Conservation (phyloP, 2,113 vertebrate genomes). For the Apus apus region DNA sequence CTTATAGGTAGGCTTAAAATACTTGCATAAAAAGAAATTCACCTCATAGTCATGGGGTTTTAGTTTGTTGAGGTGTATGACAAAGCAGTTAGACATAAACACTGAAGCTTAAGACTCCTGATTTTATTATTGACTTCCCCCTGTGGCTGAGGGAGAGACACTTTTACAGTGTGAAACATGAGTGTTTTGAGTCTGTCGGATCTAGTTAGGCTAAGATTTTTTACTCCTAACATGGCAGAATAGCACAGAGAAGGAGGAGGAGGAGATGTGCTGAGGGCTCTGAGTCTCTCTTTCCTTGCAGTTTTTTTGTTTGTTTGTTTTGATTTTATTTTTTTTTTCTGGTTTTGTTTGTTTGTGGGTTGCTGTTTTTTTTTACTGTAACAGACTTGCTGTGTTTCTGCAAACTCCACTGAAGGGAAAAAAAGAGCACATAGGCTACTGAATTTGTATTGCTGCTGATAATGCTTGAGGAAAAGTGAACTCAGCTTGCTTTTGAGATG, state of each 20-base stretch:
- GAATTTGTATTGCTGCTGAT: background rate
- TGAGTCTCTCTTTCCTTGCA: background rate
- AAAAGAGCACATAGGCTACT: background rate
- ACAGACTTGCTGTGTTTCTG: background rate
- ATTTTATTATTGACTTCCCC: background rate
- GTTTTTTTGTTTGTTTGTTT: no score
- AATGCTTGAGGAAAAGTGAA: background rate
- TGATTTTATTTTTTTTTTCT: no score
- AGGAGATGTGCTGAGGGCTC: background rate
- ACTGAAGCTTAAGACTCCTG: background rate
- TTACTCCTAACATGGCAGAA: background rate
- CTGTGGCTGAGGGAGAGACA: background rate
- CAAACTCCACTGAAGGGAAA: background rate
- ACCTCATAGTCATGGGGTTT: background rate
- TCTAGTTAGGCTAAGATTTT: background rate
- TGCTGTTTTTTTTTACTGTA: background rate
- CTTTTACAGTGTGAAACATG: background rate
- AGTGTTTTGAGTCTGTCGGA: background rate
- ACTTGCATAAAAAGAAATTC: background rate
- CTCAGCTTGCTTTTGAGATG: background rate
- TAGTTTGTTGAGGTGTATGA: background rate
- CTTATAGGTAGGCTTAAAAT: background rate
- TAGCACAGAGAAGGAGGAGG: background rate
- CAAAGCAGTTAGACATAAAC: background rate
- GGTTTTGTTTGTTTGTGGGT: no score